Conservation (phyloP, 2,888 invertebrate species). For the Cataglyphis cursor region DNA sequence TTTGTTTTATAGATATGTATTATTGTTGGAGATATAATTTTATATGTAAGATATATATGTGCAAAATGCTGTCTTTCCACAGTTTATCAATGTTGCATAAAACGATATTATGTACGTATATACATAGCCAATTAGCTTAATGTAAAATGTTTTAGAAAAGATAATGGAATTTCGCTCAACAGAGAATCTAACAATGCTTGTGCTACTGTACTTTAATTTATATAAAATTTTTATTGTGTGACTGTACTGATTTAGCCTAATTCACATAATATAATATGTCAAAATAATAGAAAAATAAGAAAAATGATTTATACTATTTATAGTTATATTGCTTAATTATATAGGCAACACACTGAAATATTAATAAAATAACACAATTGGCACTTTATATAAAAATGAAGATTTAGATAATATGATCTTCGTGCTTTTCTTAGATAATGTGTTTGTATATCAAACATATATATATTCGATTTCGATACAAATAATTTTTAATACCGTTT, state of each 20-base stretch:
- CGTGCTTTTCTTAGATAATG: slow-evolving; percentile 33
- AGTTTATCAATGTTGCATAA: slow-evolving; percentile 30
- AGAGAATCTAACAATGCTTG: slow-evolving; percentile 28
- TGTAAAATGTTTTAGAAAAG: slow-evolving; percentile 17
- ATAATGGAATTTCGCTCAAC: slow-evolving; percentile 37
- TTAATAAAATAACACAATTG: slow-evolving; percentile 17
- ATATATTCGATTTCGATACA: slow-evolving; percentile 63
- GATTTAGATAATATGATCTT: background rate
- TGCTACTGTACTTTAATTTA: slow-evolving; percentile 40
- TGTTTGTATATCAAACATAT: slow-evolving; percentile 62
- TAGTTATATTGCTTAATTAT: slow-evolving; percentile 9
- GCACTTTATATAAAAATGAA: slow-evolving; percentile 20
- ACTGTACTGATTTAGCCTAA: slow-evolving; percentile 12
- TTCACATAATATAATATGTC: slow-evolving; percentile 13
- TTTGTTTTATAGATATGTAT: slow-evolving; percentile 12
- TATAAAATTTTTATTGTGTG: slow-evolving; percentile 11
- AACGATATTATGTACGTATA: slow-evolving; percentile 4
- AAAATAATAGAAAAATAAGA: slow-evolving; percentile 14
- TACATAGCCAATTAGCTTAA: slow-evolving; percentile 6
- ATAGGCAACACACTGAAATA: slow-evolving; percentile 20
- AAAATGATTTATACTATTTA: background rate
- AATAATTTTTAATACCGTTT: slow-evolving; percentile 65
- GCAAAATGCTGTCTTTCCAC: slow-evolving; percentile 4
- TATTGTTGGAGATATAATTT: slow-evolving; percentile 35
- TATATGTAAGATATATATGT: background rate